These are phyloP conservation scores for Corvus hawaiiensis DNA, from an alignment of 2,113 vertebrate genomes.

Conservation along the genomic window DNA sequence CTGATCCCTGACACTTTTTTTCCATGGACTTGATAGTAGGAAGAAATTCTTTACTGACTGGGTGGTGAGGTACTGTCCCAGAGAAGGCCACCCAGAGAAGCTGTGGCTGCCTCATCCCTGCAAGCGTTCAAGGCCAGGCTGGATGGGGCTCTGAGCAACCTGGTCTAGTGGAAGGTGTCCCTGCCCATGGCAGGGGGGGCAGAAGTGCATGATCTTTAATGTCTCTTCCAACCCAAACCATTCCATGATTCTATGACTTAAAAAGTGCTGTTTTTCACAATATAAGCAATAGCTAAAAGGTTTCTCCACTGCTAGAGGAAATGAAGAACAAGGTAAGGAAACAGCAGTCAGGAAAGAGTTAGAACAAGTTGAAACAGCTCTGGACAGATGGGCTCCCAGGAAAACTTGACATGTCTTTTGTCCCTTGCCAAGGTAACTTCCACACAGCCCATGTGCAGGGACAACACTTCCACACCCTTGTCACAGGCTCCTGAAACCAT, in stretches of 20 bases:
- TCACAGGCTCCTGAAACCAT: neutral
- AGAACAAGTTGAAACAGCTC: neutral
- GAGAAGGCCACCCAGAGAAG: neutral
- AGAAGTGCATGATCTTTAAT: neutral
- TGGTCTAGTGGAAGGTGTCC: neutral
- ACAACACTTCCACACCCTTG: neutral
- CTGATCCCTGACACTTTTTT: accelerated
- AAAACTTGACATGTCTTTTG: neutral
- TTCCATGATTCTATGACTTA: neutral
- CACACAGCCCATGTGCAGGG: accelerated
- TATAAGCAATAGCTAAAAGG: neutral
- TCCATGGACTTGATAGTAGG: neutral
- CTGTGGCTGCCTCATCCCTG: neutral
- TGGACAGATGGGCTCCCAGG: neutral
- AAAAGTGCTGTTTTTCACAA: neutral
- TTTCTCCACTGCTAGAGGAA: neutral
- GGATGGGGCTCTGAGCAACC: neutral
- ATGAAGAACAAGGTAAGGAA: neutral
- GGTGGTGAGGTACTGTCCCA: neutral
- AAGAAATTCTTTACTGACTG: neutral
- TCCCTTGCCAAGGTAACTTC: neutral
- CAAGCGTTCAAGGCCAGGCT: neutral
- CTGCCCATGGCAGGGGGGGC: neutral
- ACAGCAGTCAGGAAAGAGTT: neutral
- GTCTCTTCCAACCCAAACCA: neutral